phyloP scores from a whole-genome alignment of 23 tunicate genomes.

The Botrylloides violaceus region DNA sequence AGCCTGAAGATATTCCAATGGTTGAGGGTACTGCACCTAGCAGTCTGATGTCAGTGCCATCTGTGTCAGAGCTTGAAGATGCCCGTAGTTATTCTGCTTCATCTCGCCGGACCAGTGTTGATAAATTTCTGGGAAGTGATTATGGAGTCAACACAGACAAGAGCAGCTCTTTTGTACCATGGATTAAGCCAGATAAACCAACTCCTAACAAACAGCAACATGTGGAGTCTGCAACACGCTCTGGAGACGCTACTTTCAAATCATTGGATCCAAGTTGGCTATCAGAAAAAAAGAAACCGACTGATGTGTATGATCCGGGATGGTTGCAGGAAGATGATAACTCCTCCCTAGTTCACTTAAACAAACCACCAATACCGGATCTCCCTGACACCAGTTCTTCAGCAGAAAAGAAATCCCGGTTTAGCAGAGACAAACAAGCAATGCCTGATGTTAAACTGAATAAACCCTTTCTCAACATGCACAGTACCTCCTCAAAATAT shows the following conservation, averaged over 20 bases:
- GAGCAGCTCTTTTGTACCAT: background rate
- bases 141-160: background rate
- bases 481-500: background rate
- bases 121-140: background rate
- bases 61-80: constrained; percentile 11
- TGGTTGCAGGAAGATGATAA: constrained; percentile 23
- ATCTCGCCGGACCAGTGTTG: constrained; percentile 3
- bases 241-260: background rate
- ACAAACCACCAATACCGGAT: constrained; percentile 10
- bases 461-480: background rate
- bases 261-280: constrained; percentile 16
- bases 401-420: constrained; percentile 6
- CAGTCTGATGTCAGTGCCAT: constrained; percentile 22
- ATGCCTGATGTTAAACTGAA: background rate
- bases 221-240: background rate
- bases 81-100: background rate
- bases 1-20: constrained; percentile 54
- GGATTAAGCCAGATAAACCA: constrained; percentile 5
- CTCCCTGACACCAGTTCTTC: background rate
- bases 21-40: constrained; percentile 46
- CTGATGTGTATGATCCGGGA: constrained; percentile 13
- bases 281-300: constrained; percentile 11
- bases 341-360: constrained; percentile 3
- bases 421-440: background rate
- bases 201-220: background rate